phyloP scores from a whole-genome alignment of 2,888 invertebrate genomes.

The Cryptocephalus moraei region DNA sequence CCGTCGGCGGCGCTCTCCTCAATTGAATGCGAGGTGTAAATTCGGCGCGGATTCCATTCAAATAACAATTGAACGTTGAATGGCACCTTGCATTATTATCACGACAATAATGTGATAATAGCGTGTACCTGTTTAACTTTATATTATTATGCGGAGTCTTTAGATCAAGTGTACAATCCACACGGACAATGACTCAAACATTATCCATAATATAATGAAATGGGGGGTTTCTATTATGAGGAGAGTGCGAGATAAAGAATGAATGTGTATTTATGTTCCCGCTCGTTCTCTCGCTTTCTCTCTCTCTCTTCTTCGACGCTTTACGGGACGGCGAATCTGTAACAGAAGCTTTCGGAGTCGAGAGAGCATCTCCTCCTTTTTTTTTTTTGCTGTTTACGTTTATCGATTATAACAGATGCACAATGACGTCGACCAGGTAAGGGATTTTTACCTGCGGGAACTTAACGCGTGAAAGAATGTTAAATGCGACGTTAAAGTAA shows the following conservation, averaged over 20 bases:
- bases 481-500: slow-evolving; percentile 9
- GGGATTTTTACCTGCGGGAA: no score
- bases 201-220: slow-evolving; percentile 37
- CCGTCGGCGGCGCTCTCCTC: no score
- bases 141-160: neutral
- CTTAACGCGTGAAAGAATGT: no score
- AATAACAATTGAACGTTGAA: neutral
- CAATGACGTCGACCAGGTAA: no score
- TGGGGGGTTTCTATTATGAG: slow-evolving; percentile 26
- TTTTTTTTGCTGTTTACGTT: no score
- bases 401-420: no score
- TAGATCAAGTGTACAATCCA: neutral
- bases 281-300: slow-evolving; percentile 12
- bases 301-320: no score
- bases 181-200: slow-evolving; percentile 20
- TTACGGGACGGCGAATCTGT: no score
- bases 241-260: slow-evolving; percentile 25
- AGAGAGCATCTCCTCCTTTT: no score
- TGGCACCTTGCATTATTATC: neutral
- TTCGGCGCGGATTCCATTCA: neutral
- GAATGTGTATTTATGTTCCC: slow-evolving; percentile 33
- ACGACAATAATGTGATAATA: slow-evolving; percentile 1
- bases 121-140: neutral
- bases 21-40: neutral
- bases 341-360: no score